phyloP scores from a whole-genome alignment of 2,797 vertebrate species.

The Lepilemur ruficaudatus region DNA sequence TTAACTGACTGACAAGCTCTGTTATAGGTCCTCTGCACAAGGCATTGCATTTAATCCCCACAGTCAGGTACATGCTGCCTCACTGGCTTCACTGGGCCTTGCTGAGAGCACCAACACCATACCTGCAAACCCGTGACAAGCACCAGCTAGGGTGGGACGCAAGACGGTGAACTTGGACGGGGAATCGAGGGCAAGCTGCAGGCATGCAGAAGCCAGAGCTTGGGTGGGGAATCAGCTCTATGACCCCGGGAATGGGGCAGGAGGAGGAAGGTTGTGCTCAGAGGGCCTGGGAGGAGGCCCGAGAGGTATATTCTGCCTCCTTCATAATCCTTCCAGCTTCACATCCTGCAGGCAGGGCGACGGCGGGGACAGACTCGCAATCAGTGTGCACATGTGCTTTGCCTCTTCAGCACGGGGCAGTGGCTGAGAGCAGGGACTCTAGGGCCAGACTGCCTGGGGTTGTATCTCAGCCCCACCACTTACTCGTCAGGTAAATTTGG shows the following conservation, averaged over 20 bases:
- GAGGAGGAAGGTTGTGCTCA: not conserved
- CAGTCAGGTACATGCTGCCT: not conserved
- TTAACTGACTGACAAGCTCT: not conserved
- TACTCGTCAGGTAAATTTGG: not conserved
- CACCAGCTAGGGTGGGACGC: not conserved
- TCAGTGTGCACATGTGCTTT: not conserved
- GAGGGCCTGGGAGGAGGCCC: not conserved
- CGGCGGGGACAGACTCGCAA: not conserved
- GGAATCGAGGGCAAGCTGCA: accelerated
- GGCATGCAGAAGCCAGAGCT: too few relatives aligned
- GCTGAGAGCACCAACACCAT: not conserved
- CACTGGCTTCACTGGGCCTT: not conserved
- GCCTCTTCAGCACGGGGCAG: not conserved
- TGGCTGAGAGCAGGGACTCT: not conserved
- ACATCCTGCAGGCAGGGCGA: not conserved
- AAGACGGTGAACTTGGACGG: not conserved
- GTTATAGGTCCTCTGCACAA: not conserved
- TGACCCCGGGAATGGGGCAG: not conserved
- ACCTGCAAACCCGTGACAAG: not conserved
- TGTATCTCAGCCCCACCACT: not conserved
- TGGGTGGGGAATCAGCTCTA: not conserved
- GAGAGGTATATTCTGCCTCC: not conserved
- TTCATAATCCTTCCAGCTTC: not conserved
- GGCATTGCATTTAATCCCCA: not conserved
- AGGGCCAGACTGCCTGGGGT: not conserved